Percentiles rank a stretch among this genome's conserved stretches.
Conservation (phyloP, 2,113 vertebrate genomes). For the Scortum barcoo region DNA sequence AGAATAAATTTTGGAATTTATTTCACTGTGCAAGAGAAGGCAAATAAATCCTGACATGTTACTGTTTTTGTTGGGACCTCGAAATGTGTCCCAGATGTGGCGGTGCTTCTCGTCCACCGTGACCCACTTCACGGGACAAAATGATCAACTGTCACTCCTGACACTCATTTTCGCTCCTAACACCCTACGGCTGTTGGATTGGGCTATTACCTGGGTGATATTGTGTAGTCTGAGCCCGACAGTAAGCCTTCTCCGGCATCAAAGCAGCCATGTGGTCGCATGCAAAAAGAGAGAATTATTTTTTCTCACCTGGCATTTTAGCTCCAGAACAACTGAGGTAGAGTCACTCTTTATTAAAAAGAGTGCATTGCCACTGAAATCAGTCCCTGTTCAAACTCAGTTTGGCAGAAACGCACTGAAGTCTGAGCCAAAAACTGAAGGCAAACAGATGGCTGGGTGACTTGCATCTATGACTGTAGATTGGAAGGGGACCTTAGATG, state of each 20-base stretch:
- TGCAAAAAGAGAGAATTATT: constrained; percentile 8
- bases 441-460: constrained; percentile 71
- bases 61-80: no score
- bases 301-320: constrained; percentile 44
- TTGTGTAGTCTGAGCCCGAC: no score
- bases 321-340: constrained; percentile 27
- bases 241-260: constrained; percentile 7
- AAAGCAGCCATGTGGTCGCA: background rate
- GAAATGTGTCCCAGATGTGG: no score
- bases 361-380: constrained; percentile 51
- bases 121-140: no score
- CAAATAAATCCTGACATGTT: no score
- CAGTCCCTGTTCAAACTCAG: constrained; percentile 57
- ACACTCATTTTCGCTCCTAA: no score
- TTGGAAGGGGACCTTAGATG: constrained; percentile 66
- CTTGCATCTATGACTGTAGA: constrained; percentile 58
- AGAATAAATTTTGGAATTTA: no score
- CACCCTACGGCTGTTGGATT: no score
- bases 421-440: constrained; percentile 69
- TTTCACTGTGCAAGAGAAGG: no score
- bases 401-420: constrained; percentile 59
- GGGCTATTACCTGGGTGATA: no score
- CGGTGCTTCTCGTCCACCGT: no score
- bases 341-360: constrained; percentile 43
- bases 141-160: no score